A percentile compares a stretch with the other conserved stretches of the same genome.
Evolutionary conservation across 2,113 vertebrate species (phyloP).

Genomic region (Brachionichthys hirsutus): DNA sequence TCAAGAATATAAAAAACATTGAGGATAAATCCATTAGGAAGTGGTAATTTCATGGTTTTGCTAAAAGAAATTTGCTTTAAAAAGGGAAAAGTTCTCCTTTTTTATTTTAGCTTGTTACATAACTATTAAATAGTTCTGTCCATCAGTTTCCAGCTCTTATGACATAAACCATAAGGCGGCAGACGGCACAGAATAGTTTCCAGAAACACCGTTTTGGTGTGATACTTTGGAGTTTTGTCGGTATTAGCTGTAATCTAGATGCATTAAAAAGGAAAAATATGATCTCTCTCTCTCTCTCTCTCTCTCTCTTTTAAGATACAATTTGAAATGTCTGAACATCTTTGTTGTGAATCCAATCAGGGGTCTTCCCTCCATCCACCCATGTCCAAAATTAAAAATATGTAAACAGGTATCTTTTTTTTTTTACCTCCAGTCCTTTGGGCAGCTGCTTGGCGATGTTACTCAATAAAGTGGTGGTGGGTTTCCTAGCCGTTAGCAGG

Average conservation of each 20-base stretch:
- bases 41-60: constrained; percentile 1
- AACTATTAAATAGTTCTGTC: background rate
- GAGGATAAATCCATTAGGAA: background rate
- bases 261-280: no score
- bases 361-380: constrained; percentile 13
- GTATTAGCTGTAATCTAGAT: no score
- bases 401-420: background rate
- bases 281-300: no score
- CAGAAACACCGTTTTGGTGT: no score
- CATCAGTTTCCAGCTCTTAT: background rate
- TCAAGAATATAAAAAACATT: background rate
- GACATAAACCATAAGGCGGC: constrained; percentile 27
- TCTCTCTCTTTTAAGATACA: no score
- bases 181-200: background rate
- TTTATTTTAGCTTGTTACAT: constrained; percentile 1
- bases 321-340: background rate
- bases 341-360: constrained; percentile 20
- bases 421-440: constrained; percentile 78
- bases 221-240: no score
- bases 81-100: background rate
- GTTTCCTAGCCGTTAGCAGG: constrained; percentile 83
- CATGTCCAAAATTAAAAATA: background rate
- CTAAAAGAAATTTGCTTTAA: background rate
- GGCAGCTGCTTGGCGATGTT: constrained; percentile 78
- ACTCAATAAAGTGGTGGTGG: constrained; percentile 72